Percentiles rank a stretch among this genome's conserved stretches.
Conservation (phyloP, 2,797 vertebrate genomes). For the Lerista edwardsae region DNA sequence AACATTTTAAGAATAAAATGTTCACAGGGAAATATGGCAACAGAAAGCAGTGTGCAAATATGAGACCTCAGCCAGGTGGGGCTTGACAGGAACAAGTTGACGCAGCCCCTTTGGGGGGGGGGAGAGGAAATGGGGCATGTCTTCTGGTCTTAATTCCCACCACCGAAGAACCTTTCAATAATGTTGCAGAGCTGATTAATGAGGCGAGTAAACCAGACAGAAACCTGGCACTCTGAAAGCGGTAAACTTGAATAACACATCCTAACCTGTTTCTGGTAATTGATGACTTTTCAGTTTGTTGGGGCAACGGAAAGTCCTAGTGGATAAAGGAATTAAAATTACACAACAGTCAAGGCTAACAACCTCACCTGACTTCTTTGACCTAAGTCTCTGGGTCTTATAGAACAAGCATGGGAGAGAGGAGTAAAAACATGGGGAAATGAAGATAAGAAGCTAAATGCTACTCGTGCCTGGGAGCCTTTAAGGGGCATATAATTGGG, state of each 20-base stretch:
- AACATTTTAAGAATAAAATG: too few relatives aligned
- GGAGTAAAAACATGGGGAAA: not conserved
- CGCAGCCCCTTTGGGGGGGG: not conserved
- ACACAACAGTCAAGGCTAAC: not conserved
- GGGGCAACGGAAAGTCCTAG: not conserved
- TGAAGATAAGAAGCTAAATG: not conserved
- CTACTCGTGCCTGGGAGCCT: not conserved
- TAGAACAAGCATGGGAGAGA: not conserved
- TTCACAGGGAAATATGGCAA: not conserved
- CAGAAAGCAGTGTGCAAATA: not conserved
- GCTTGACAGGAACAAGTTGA: not conserved
- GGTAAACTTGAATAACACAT: not conserved
- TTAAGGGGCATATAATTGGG: not conserved
- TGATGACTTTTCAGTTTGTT: not conserved
- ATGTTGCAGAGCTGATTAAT: not conserved
- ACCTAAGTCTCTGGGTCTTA: not conserved
- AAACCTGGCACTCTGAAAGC: not conserved
- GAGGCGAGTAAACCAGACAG: not conserved
- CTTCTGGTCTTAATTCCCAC: not conserved
- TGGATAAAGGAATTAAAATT: not conserved
- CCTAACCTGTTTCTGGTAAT: not conserved
- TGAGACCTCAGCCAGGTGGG: not conserved
- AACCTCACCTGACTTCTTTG: not conserved
- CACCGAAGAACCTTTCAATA: too few relatives aligned
- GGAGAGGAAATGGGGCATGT: not conserved